Evolutionary conservation across 1,140 invertebrate genomes (phyloP).

Genomic region (Drosophila aff.): DNA sequence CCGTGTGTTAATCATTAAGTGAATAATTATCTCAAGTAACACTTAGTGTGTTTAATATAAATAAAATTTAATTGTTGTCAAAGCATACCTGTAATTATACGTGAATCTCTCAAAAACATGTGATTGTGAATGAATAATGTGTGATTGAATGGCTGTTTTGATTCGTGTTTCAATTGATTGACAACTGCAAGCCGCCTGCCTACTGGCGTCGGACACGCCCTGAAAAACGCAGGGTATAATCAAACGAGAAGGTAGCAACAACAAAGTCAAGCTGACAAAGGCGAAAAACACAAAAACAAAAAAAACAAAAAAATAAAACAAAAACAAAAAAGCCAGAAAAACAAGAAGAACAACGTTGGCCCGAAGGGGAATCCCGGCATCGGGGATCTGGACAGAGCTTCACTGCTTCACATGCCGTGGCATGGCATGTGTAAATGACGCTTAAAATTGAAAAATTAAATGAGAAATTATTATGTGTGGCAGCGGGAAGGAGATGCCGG

Average conservation of each 20-base stretch:
- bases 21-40: no score
- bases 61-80: neutral
- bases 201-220: constrained; percentile 3
- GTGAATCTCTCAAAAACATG: neutral
- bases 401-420: constrained; percentile 51
- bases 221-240: constrained; percentile 39
- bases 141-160: constrained; percentile 19
- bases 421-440: constrained; percentile 82
- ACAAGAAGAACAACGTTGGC: constrained; percentile 20
- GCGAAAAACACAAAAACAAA: neutral
- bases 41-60: neutral
- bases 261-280: constrained; percentile 43
- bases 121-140: neutral
- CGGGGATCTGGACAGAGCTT: constrained; percentile 67
- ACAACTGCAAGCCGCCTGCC: constrained; percentile 17
- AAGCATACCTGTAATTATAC: neutral
- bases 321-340: constrained; percentile 9
- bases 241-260: constrained; percentile 39
- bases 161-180: constrained; percentile 25
- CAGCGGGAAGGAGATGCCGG: constrained; percentile 36
- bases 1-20: neutral
- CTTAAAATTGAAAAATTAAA: constrained; percentile 84
- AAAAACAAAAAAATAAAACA: constrained; percentile 1
- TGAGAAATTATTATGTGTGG: constrained; percentile 84
- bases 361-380: constrained; percentile 36